Conservation (phyloP, 1,140 invertebrate genomes). For the Gonatopus flavifemur region DNA sequence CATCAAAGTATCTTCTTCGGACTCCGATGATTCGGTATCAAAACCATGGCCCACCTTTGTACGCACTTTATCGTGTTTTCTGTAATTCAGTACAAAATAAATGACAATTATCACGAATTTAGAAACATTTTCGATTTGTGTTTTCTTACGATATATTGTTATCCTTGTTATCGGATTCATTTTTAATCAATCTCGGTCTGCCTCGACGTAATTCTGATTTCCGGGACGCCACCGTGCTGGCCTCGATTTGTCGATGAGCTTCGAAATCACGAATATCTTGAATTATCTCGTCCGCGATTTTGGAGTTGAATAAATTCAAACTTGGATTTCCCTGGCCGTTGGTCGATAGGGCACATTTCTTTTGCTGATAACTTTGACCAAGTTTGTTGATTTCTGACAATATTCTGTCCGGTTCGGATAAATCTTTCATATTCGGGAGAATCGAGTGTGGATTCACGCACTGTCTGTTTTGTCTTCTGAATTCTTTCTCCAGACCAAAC, state of each 20-base stretch:
- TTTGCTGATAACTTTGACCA: conserved; percentile 33
- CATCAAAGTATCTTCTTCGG: conserved; percentile 17
- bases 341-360: conserved; percentile 21
- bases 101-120: background rate
- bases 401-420: conserved; percentile 23
- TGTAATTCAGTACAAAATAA: background rate
- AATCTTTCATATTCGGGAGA: conserved; percentile 27
- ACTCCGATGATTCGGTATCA: conserved; percentile 33
- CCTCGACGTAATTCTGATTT: too few species aligned
- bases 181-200: background rate
- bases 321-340: background rate
- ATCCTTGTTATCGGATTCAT: conserved; percentile 6
- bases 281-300: conserved; percentile 28
- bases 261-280: conserved; percentile 17
- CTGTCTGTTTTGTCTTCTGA: conserved; percentile 17
- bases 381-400: conserved; percentile 30
- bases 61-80: background rate
- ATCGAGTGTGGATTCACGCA: conserved; percentile 33
- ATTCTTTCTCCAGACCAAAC: conserved; percentile 43
- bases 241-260: background rate
- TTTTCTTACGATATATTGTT: background rate
- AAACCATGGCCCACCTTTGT: conserved; percentile 30
- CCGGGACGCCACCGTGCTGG: background rate
- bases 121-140: background rate
- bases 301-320: conserved; percentile 34